These are phyloP conservation scores for Hemaris fuciformis DNA, from an alignment of 2,888 invertebrate genomes.

Conservation along the genomic window DNA sequence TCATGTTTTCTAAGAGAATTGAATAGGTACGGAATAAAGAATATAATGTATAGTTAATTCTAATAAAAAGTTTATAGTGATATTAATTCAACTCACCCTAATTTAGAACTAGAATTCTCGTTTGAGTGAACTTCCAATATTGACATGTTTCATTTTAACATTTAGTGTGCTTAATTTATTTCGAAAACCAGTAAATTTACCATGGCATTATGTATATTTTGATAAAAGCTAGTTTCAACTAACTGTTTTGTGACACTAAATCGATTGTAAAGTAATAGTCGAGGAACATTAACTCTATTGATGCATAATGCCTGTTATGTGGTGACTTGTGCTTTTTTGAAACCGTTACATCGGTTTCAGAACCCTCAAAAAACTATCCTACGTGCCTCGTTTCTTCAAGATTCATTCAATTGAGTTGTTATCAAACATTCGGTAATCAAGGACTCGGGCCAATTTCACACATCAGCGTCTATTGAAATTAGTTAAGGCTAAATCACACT, in stretches of 20 bases:
- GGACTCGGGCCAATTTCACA: neutral
- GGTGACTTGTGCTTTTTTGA: neutral
- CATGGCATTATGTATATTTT: no score
- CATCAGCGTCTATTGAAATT: neutral
- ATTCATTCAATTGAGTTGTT: neutral
- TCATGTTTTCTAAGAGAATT: neutral
- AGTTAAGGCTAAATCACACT: neutral
- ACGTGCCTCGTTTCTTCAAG: neutral
- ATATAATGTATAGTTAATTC: neutral
- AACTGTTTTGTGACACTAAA: neutral
- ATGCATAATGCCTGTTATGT: neutral
- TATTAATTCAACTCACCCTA: neutral
- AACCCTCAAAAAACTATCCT: constrained; percentile 1
- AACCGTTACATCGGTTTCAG: neutral
- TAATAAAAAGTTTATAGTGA: neutral
- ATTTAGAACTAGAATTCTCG: no score
- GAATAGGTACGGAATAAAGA: neutral
- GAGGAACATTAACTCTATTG: neutral
- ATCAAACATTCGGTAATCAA: neutral
- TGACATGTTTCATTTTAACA: no score
- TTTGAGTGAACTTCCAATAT: no score
- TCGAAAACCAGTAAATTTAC: no score
- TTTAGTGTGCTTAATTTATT: no score
- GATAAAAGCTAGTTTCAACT: no score
- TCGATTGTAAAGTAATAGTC: neutral